phyloP scores from a whole-genome alignment of 2,888 invertebrate species.

The Embidobia sp. region DNA sequence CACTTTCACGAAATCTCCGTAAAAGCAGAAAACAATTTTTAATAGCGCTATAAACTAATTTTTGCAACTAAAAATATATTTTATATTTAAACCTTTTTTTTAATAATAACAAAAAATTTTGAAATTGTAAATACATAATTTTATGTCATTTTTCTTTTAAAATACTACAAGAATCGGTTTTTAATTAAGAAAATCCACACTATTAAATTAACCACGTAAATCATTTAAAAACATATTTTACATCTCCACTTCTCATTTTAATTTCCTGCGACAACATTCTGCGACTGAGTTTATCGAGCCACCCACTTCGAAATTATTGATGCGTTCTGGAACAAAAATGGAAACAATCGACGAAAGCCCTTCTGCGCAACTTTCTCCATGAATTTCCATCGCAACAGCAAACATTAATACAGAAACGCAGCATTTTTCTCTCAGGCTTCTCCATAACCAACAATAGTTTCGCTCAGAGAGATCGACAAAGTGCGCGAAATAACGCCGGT shows the following conservation, averaged over 20 bases:
- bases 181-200: too few relatives aligned
- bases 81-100: too few relatives aligned
- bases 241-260: neutral
- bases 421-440: neutral
- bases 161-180: too few relatives aligned
- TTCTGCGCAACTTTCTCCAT: conserved; percentile 24
- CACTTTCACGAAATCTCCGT: too few relatives aligned
- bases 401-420: conserved; percentile 47
- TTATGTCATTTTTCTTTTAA: too few relatives aligned
- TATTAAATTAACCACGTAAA: too few relatives aligned
- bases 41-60: too few relatives aligned
- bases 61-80: too few relatives aligned
- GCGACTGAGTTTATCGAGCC: neutral
- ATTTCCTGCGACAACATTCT: conserved; percentile 7
- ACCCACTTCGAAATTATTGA: conserved; percentile 11
- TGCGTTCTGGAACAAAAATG: conserved; percentile 20
- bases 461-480: conserved; percentile 30
- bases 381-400: conserved; percentile 39
- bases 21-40: too few relatives aligned
- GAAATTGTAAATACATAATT: too few relatives aligned
- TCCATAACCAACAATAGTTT: conserved; percentile 47
- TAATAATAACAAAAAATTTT: too few relatives aligned
- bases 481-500: conserved; percentile 55
- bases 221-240: too few relatives aligned
- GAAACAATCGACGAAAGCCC: conserved; percentile 5